Evolutionary conservation across 1,140 invertebrate genomes (phyloP), one percentile per base, ranked within the genome.

Genomic region (Trichomalopsis sarcophagae): DNA sequence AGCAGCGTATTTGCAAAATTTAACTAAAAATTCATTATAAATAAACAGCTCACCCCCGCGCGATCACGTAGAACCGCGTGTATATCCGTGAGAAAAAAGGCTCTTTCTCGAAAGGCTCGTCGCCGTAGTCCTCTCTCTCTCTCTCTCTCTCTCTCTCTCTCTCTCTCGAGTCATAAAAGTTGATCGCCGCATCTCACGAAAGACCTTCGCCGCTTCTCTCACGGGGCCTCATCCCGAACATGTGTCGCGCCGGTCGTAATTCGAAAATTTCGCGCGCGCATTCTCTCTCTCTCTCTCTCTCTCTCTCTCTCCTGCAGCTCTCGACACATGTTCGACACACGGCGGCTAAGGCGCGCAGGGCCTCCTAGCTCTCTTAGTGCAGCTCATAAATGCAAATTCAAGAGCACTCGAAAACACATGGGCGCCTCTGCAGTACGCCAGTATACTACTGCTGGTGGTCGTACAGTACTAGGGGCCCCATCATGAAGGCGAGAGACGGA

Each of bases 301-400:
- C 36, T 5, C 36, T 40, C 36, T 62, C 55, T 14, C 17, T 6
- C 1, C 5, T 6, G 17, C 10, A 4, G 62, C 44, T 44, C 23
- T 27, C 33, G 47, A 83, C 82, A 84, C 76, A 78, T 84, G 82
- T 84, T 84, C 66, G 77, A 84, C 82, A 84, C 75, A 84, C 82
- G 82, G 82, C 21, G 55, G 74, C 40, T 23, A 5, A 4, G 4
- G n/a, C 66, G 27, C 33, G 81, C 21, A 27, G 27, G 50, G 36
- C 9, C 10, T 30, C 71, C 3, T 36, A 3, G 2, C 14, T 50
- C 47, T 62, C 55, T 44, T 62, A 62, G 21, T 62, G 73, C 6
- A 47, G 47, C 82, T 77, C 82, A 33, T 83, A 83, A 83, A 83
- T 83, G 82, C 82, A 77, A 83, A 83, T 83, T 68, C 82, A 44